Evolutionary conservation across 2,797 vertebrate species (phyloP), one percentile per base, ranked within the genome.

Genomic region (Brachyrhaphis roseni): DNA sequence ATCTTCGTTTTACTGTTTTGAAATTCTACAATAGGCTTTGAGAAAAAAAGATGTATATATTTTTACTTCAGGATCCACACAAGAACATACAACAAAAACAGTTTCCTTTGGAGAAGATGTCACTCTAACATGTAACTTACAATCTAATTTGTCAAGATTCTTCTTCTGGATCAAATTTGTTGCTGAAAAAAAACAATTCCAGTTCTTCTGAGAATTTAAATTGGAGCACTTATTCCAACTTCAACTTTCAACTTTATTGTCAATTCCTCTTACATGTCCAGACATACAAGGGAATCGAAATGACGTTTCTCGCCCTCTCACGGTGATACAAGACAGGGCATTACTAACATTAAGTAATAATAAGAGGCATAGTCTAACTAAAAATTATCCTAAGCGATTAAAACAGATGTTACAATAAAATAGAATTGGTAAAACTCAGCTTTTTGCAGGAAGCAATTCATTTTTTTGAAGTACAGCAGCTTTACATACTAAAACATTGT

Each of bases 161-260:
- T 59, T 87, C 47, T 77, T 82, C 79, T 89, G 84, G 86, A 82
- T 78, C 4, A 47, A 41, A 75, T 16, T 64, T 62, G 41, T 26
- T 71, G 1, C 57, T 71, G 86, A 78, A 82, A 34, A 34, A 34
- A 34, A 34, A 34, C 1, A 86, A 2, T 20, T 76, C 7, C 3
- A 23, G 8, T 57, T 8, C 82, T 83, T 39, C 70, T 91, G 1
- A 80, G 23, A 68, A 71, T 89, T 15, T 41, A 49, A 87, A 86
- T 18, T 77, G 1, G 2, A 46, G 3, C 5, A 11, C 7, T 43
- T 36, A 34, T 78, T 10, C 57, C n/a, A n/a, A n/a, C n/a, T n/a
- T n/a, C n/a, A n/a, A n/a, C n/a, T n/a, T n/a, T n/a, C n/a, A n/a
- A n/a, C n/a, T n/a, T n/a, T n/a, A n/a, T n/a, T n/a, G n/a, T n/a